Percentiles rank a stretch among this genome's conserved stretches.
Evolutionary conservation across 2,113 vertebrate species (phyloP).

Genomic region (Accipiter cooperii): DNA sequence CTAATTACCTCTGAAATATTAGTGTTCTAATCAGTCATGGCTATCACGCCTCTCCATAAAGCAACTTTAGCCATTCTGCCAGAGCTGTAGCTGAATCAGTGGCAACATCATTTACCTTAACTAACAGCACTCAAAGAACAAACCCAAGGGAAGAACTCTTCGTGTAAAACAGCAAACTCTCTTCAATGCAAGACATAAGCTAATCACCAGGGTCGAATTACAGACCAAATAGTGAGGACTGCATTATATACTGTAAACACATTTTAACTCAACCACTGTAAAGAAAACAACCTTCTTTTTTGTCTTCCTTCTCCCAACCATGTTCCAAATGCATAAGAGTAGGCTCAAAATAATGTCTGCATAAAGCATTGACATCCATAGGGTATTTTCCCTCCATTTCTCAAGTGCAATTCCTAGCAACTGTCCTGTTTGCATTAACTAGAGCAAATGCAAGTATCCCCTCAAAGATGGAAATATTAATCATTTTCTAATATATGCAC

Average conservation of each 20-base stretch:
- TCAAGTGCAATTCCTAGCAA: background rate
- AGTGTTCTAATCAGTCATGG: background rate
- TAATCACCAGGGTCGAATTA: background rate
- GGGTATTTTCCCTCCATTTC: background rate
- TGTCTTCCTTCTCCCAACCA: background rate
- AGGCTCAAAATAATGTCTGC: background rate
- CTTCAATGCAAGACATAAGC: background rate
- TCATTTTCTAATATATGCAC: background rate
- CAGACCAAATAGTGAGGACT: background rate
- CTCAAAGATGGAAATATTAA: background rate
- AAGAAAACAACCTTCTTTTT: background rate
- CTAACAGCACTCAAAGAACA: background rate
- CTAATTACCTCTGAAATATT: background rate
- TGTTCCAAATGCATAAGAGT: background rate
- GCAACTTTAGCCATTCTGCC: background rate
- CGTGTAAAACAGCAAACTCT: background rate
- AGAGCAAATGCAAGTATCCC: background rate
- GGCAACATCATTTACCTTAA: background rate
- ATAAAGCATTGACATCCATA: background rate
- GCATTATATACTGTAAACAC: rapidly evolving
- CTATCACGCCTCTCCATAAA: background rate
- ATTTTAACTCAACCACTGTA: background rate
- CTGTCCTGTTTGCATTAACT: background rate
- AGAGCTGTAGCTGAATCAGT: background rate
- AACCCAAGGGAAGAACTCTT: background rate